Percentiles rank a stretch among this genome's conserved stretches.
phyloP scores from a whole-genome alignment of 1,140 invertebrate species.

The Aphaenogaster floridana region DNA sequence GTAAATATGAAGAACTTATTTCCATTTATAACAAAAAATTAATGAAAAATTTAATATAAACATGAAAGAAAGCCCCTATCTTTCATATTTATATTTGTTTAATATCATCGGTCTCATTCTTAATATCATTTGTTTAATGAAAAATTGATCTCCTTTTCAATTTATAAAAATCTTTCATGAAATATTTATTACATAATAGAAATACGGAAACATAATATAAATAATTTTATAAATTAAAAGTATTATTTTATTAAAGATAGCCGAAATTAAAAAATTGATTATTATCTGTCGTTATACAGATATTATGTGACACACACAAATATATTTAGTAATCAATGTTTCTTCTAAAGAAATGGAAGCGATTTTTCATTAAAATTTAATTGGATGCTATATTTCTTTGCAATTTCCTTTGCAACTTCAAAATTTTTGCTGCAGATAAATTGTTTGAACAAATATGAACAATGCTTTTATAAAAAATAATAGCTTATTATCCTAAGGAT shows the following conservation, averaged over 20 bases:
- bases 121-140: background rate
- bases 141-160: background rate
- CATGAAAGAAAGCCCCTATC: too few species aligned
- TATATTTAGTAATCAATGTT: background rate
- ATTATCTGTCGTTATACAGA: background rate
- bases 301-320: background rate
- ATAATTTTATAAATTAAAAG: background rate
- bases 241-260: background rate
- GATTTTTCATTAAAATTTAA: background rate
- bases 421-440: background rate
- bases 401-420: background rate
- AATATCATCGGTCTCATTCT: too few species aligned
- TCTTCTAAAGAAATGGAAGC: background rate
- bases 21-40: background rate
- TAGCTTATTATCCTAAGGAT: background rate
- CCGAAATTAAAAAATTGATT: background rate
- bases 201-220: constrained; percentile 3
- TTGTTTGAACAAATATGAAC: background rate
- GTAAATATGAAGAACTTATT: background rate
- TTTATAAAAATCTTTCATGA: background rate
- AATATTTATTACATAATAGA: background rate
- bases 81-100: too few species aligned
- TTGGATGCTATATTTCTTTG: background rate
- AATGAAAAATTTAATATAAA: background rate
- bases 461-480: background rate